phyloP scores from a whole-genome alignment of 2,888 invertebrate species.

The Eudasyphora cyanicolor region DNA sequence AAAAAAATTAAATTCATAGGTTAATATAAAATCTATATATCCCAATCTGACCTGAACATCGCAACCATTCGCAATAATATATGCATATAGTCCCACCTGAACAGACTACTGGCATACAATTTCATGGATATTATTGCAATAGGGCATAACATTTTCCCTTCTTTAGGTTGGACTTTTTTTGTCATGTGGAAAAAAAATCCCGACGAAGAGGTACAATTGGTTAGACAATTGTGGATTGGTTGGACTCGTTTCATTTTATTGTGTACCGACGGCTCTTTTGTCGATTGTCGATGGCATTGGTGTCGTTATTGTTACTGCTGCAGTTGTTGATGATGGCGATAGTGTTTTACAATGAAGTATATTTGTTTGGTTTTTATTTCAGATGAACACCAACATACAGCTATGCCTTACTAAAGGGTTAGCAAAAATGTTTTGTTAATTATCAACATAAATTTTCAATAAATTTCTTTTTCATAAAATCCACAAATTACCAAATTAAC shows the following conservation, averaged over 20 bases:
- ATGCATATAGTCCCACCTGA: background rate
- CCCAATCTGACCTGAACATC: no score
- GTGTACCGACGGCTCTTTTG: conserved; percentile 18
- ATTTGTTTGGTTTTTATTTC: conserved; percentile 44
- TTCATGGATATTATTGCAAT: background rate
- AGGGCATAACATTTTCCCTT: background rate
- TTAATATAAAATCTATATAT: no score
- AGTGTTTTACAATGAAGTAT: conserved; percentile 39
- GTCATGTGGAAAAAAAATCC: background rate
- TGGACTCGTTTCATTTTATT: conserved; percentile 37
- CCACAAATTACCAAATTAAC: no score
- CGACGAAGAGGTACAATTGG: conserved; percentile 43
- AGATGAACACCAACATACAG: background rate
- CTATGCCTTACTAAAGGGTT: background rate
- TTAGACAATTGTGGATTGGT: conserved; percentile 59
- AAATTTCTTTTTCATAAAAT: no score
- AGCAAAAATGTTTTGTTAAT: no score
- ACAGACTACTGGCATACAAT: background rate
- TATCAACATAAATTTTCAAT: no score
- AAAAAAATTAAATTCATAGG: no score
- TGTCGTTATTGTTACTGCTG: conserved; percentile 33
- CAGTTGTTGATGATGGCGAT: conserved; percentile 21
- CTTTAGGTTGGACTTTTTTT: background rate
- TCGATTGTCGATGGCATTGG: conserved; percentile 32
- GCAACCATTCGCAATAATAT: no score